Evolutionary conservation across 2,888 invertebrate genomes (phyloP).

Genomic region (Lasioglossum marginatum): DNA sequence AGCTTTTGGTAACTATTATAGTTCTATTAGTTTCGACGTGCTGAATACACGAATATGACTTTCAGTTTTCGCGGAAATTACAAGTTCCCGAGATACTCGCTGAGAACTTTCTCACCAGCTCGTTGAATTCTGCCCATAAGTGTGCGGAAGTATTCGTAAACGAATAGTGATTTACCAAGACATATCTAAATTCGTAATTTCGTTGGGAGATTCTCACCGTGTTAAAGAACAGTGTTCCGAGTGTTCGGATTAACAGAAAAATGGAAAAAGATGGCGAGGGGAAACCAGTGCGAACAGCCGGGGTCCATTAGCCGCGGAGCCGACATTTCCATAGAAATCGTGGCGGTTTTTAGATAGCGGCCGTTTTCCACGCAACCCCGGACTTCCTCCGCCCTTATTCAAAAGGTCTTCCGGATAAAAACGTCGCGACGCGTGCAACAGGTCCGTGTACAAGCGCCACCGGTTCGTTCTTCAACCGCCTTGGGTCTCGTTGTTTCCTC

Average conservation of each 20-base stretch:
- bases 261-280: not conserved
- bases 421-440: conserved; percentile 61
- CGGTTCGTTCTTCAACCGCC: not conserved
- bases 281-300: not conserved
- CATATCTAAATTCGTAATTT: not conserved
- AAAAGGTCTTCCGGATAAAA: conserved; percentile 58
- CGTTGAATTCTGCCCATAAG: too few relatives aligned
- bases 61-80: not conserved
- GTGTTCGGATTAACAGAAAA: not conserved
- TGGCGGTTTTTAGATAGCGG: conserved; percentile 19
- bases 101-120: not conserved
- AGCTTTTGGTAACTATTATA: not conserved
- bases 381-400: conserved; percentile 49
- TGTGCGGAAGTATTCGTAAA: not conserved
- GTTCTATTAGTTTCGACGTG: not conserved
- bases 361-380: conserved; percentile 11
- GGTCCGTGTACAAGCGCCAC: conserved; percentile 39
- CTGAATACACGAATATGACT: not conserved
- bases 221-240: not conserved
- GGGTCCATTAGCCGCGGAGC: not conserved
- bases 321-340: not conserved
- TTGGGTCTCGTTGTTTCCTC: conserved; percentile 4
- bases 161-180: not conserved
- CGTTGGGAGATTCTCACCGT: not conserved
- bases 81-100: not conserved